A percentile compares a stretch with the other conserved stretches of the same genome.
Evolutionary conservation across 2,797 vertebrate genomes (phyloP).

Genomic region (Ctenosaura bakeri): DNA sequence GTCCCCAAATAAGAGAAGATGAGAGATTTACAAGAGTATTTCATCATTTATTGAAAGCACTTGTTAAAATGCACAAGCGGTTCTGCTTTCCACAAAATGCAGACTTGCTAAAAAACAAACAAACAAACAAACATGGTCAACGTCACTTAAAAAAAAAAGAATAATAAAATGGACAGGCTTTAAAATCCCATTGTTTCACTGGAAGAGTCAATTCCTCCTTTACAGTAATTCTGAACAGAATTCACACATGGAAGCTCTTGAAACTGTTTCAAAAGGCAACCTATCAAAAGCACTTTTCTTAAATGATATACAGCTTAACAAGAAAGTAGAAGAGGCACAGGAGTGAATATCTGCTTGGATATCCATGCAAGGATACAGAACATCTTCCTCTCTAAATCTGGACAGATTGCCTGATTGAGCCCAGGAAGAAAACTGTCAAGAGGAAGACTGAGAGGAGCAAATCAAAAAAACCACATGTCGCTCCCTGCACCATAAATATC

Average conservation of each 20-base stretch:
- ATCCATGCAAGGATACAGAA: constrained; percentile 37
- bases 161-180: constrained; percentile 64
- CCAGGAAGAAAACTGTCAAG: not conserved
- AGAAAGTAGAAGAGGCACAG: constrained; percentile 10
- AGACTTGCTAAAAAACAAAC: constrained; percentile 71
- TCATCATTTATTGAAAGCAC: constrained; percentile 80
- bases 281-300: constrained; percentile 59
- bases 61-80: constrained; percentile 81
- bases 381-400: constrained; percentile 35
- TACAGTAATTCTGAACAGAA: constrained; percentile 78
- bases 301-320: not conserved
- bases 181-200: constrained; percentile 65
- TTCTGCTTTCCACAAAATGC: constrained; percentile 78
- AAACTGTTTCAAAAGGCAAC: constrained; percentile 68
- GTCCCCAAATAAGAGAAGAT: constrained; percentile 68
- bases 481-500: not conserved
- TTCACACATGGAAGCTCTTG: constrained; percentile 68
- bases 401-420: constrained; percentile 55
- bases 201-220: constrained; percentile 75
- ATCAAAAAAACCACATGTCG: constrained; percentile 27
- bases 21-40: constrained; percentile 76
- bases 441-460: constrained; percentile 38
- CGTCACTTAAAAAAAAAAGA: constrained; percentile 61
- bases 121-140: constrained; percentile 60
- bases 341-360: constrained; percentile 24